These are phyloP conservation scores for Zeuzera pyrina DNA, from an alignment of 2,888 invertebrate species.

Conservation along the genomic window DNA sequence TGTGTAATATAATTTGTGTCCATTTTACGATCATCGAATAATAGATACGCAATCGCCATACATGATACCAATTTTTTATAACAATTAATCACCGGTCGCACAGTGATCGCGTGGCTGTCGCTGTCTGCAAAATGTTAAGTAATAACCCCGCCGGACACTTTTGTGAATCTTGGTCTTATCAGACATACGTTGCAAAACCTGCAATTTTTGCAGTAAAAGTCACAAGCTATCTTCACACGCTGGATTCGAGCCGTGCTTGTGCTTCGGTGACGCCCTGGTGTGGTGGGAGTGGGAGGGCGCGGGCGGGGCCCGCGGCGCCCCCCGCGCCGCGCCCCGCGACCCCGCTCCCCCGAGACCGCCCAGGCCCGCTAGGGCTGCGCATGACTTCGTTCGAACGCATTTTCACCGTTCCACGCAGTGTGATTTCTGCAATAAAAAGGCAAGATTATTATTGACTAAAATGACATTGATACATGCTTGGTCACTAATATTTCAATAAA, in stretches of 20 bases:
- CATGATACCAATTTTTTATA: no score
- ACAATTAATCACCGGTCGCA: no score
- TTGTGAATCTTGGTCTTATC: no score
- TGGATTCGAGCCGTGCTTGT: slow-evolving; percentile 92
- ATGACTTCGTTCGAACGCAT: slow-evolving; percentile 90
- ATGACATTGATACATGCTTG: no score
- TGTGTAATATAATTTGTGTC: no score
- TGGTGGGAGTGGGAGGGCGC: slow-evolving; percentile 83
- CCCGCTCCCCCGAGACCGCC: slow-evolving; percentile 34
- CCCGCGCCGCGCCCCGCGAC: slow-evolving; percentile 35
- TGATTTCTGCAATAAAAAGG: slow-evolving; percentile 95
- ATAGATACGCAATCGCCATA: no score
- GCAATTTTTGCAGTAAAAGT: slow-evolving; percentile 68
- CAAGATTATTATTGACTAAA: slow-evolving; percentile 26
- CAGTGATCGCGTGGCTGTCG: no score
- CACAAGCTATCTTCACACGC: slow-evolving; percentile 81
- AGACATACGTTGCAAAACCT: neutral
- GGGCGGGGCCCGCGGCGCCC: slow-evolving; percentile 35
- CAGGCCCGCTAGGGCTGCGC: slow-evolving; percentile 50
- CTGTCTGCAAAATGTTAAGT: no score
- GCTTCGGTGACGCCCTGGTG: slow-evolving; percentile 92
- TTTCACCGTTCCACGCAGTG: slow-evolving; percentile 93
- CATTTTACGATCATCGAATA: no score
- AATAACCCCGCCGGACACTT: no score
- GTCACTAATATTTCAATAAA: no score